phyloP scores from a whole-genome alignment of 1,140 invertebrate species.

The Hesperophylax magnus region DNA sequence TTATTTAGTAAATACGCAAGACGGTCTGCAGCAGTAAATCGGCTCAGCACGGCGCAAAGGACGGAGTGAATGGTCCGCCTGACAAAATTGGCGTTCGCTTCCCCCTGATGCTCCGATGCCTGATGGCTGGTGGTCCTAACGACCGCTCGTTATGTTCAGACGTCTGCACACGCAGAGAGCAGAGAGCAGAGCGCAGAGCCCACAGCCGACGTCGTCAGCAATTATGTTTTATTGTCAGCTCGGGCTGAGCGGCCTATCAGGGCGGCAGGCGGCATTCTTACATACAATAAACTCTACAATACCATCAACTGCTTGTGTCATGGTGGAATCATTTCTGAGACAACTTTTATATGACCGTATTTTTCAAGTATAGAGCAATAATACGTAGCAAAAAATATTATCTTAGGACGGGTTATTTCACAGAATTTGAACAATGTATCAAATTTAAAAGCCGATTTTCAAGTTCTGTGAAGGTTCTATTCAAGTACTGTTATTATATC shows the following conservation, averaged over 20 bases:
- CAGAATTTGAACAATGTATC: no score
- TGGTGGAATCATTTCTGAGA: no score
- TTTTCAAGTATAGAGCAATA: no score
- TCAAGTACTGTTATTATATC: no score
- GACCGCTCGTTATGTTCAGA: not conserved
- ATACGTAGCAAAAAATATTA: no score
- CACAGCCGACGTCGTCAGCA: not conserved
- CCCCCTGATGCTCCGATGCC: not conserved
- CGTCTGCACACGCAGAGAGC: not conserved
- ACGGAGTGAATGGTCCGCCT: not conserved
- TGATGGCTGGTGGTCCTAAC: not conserved
- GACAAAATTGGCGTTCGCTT: not conserved
- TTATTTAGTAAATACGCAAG: not conserved
- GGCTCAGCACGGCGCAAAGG: not conserved
- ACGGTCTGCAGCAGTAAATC: not conserved
- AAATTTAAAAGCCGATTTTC: no score
- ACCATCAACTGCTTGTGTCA: no score
- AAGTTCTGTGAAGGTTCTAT: no score
- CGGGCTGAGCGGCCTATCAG: not conserved
- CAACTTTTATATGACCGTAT: no score
- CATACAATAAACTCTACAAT: no score
- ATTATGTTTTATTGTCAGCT: slow-evolving; percentile 28
- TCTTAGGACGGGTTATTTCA: no score
- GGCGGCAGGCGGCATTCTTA: not conserved
- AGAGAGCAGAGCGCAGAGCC: not conserved